Conservation (phyloP, 2,113 vertebrate species). For the Panthera tigris region DNA sequence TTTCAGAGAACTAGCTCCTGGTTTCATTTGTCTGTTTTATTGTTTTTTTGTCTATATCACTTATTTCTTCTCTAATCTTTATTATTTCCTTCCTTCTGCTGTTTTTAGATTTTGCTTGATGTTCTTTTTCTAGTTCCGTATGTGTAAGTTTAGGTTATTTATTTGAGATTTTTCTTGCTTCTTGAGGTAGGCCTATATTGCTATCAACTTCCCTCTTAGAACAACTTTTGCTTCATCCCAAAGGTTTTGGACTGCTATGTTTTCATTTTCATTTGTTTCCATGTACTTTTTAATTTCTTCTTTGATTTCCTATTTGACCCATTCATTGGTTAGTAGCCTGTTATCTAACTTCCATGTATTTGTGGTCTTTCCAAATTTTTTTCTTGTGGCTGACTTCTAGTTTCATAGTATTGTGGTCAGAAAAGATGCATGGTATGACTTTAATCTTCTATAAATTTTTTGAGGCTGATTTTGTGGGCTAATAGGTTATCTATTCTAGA, state of each 20-base stretch:
- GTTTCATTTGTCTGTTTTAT: not conserved
- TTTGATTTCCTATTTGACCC: not conserved
- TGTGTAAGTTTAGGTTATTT: not conserved
- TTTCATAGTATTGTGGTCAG: not conserved
- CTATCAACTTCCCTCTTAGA: not conserved
- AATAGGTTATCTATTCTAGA: not conserved
- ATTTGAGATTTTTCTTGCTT: not conserved
- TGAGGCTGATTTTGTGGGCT: not conserved
- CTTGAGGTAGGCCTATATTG: not conserved
- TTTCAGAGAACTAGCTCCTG: not conserved
- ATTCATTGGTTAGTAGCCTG: not conserved
- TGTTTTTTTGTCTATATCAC: not conserved
- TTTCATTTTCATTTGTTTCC: not conserved
- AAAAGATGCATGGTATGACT: not conserved
- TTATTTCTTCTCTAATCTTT: not conserved
- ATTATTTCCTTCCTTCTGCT: not conserved
- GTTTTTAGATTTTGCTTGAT: not conserved
- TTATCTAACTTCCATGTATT: not conserved
- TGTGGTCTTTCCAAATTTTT: not conserved
- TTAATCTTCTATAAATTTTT: not conserved
- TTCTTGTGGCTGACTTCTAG: not conserved
- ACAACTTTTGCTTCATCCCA: not conserved
- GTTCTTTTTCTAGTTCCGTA: not conserved
- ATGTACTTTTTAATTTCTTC: not conserved
- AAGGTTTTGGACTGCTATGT: not conserved